These are phyloP conservation scores for Phengaris arion DNA, from an alignment of 2,888 invertebrate genomes.

Conservation along the genomic window DNA sequence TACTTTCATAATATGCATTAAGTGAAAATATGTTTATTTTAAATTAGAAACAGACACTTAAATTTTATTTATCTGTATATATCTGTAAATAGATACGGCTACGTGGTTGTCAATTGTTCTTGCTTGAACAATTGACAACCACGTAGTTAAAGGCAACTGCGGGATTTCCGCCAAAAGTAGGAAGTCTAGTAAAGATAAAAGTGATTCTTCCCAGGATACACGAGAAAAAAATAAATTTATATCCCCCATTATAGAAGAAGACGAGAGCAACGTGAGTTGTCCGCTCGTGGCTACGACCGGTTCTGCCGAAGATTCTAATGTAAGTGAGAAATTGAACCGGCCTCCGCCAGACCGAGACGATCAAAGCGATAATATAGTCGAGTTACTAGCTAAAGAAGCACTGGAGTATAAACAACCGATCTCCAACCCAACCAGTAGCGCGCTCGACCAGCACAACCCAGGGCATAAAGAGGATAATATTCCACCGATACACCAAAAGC, in stretches of 20 bases:
- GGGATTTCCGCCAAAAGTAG: slow-evolving; percentile 45
- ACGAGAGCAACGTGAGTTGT: slow-evolving; percentile 48
- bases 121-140: no score
- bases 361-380: slow-evolving; percentile 50
- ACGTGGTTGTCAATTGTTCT: no score
- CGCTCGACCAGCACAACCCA: not conserved
- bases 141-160: slow-evolving; percentile 33
- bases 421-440: no score
- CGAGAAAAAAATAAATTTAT: slow-evolving; percentile 34
- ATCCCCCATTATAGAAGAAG: slow-evolving; percentile 45
- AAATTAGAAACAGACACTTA: no score
- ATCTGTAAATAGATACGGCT: no score
- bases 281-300: slow-evolving; percentile 53
- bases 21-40: no score
- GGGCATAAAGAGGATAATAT: not conserved
- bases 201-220: slow-evolving; percentile 30
- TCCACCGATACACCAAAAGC: not conserved
- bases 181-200: slow-evolving; percentile 30
- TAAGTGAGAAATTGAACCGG: slow-evolving; percentile 54
- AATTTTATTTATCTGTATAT: no score
- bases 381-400: slow-evolving; percentile 57
- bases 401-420: slow-evolving; percentile 39
- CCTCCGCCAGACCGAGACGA: slow-evolving; percentile 50
- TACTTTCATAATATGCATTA: no score
- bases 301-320: slow-evolving; percentile 52